Base-by-base conservation (phyloP, 2,888 invertebrate genomes). In the Clunio marinus region DNA sequence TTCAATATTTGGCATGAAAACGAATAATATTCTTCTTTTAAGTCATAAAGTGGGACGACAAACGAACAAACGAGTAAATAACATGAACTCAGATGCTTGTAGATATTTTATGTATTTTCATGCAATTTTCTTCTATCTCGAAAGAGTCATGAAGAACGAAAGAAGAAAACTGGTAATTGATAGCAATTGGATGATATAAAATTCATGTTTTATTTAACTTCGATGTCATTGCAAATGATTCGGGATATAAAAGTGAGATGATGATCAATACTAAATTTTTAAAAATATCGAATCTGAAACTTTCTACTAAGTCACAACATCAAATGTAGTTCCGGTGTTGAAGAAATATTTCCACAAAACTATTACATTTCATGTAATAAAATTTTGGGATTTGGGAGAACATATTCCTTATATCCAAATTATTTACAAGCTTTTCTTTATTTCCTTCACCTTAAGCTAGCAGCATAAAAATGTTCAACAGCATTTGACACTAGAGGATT, bases 381-480 rank as follows among this genome's bases (percentile, higher is more conserved):
- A n/a, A n/a, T n/a, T n/a, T n/a, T n/a, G n/a, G n/a, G n/a, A n/a
- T n/a, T n/a, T n/a, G n/a, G n/a, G n/a, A n/a, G n/a, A n/a, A n/a
- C n/a, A n/a, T n/a, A n/a, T n/a, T n/a, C n/a, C n/a, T n/a, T n/a
- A n/a, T n/a, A n/a, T n/a, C n/a, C n/a, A n/a, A n/a, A n/a, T n/a
- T n/a, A n/a, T n/a, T n/a, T n/a, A n/a, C n/a, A n/a, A n/a, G n/a
- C n/a, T n/a, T n/a, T n/a, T n/a, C n/a, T n/a, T n/a, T n/a, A n/a
- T n/a, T n/a, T n/a, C 41, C 41, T 41, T 15, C n/a, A 41, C 41
- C 15, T 15, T 51, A 51, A 51, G 51, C 51, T 13, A 22, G 5
- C 51, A 13, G 22, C 51, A 51, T 51, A 51, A 51, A 32, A 51
- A 51, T 51, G 51, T n/a, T 51, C 51, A 51, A 51, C 51, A 51